A percentile compares a stretch with the other conserved stretches of the same genome.
Evolutionary conservation across 2,888 invertebrate genomes (phyloP).

Genomic region (Melieria crassipennis): DNA sequence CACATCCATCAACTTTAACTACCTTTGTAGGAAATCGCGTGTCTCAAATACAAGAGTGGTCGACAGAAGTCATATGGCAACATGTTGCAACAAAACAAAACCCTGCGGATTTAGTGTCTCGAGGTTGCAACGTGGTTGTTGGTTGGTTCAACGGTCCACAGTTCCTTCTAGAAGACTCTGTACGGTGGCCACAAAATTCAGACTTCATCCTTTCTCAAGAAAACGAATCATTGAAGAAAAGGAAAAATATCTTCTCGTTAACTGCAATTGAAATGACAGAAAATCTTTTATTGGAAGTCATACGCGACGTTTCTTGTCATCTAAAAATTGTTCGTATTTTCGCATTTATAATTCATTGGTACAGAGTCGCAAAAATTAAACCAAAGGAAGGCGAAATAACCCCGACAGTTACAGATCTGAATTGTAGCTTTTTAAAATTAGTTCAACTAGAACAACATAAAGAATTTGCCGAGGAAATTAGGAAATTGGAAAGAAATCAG

Average conservation of each 20-base stretch:
- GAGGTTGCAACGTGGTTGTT: no score
- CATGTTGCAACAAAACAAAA: slow-evolving; percentile 8
- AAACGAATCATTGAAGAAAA: slow-evolving; percentile 11
- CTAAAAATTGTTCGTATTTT: not conserved
- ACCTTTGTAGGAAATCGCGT: slow-evolving; percentile 30
- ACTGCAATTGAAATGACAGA: not conserved
- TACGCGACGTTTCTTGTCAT: not conserved
- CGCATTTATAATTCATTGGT: not conserved
- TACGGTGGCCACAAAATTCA: not conserved
- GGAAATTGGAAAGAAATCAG: not conserved
- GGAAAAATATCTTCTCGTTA: not conserved
- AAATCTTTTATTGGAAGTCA: not conserved
- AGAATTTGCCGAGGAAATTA: slow-evolving; percentile 1
- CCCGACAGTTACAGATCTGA: not conserved
- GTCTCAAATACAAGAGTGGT: slow-evolving; percentile 18
- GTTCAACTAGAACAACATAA: not conserved
- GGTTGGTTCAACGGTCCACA: no score
- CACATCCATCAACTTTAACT: slow-evolving; percentile 17
- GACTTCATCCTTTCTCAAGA: slow-evolving; percentile 16
- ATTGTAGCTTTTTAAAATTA: not conserved
- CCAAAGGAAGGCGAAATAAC: not conserved
- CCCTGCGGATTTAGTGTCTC: no score
- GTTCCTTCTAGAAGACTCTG: no score
- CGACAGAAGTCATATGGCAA: not conserved
- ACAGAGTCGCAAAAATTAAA: not conserved